These are phyloP conservation scores for Hyperoplus lanceolatus DNA, from an alignment of 2,797 vertebrate genomes.

Conservation along the genomic window DNA sequence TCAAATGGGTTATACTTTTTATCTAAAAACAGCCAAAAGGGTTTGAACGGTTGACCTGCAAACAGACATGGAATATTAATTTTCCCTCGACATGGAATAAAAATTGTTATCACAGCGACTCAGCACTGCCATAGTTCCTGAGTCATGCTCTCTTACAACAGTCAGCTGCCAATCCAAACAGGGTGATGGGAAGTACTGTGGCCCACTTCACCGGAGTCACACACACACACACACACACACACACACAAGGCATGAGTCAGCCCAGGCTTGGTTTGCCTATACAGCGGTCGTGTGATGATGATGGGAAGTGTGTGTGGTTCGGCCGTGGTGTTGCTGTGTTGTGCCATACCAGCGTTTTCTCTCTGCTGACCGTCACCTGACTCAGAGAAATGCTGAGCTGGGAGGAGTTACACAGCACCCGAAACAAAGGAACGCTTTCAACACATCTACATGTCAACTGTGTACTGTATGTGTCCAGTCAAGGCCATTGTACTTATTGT, in stretches of 20 bases:
- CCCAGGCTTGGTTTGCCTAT: conserved; percentile 14
- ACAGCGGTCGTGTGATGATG: conserved; percentile 27
- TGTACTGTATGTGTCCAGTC: conserved; percentile 29
- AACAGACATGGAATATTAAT: conserved; percentile 4
- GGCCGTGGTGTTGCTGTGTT: conserved; percentile 42
- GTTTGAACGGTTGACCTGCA: background rate
- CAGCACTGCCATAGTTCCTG: conserved; percentile 26
- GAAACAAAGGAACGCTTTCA: conserved; percentile 70
- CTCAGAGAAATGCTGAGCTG: conserved; percentile 74
- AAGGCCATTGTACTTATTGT: conserved; percentile 7
- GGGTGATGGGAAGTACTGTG: conserved; percentile 32
- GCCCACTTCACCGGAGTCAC: conserved; percentile 28
- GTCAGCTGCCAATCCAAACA: conserved; percentile 49
- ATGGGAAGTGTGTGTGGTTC: conserved; percentile 32
- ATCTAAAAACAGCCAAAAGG: background rate
- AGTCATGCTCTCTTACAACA: conserved; percentile 56
- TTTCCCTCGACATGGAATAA: conserved; percentile 13
- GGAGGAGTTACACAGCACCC: conserved; percentile 50
- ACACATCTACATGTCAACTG: conserved; percentile 38
- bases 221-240: too few species aligned
- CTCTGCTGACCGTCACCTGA: conserved; percentile 77
- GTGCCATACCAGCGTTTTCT: conserved; percentile 65
- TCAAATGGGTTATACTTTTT: background rate
- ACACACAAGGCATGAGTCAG: conserved; percentile 57
- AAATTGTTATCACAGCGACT: conserved; percentile 36